Base-by-base conservation (phyloP, 2,888 invertebrate genomes). In the Terebella lapidaria region DNA sequence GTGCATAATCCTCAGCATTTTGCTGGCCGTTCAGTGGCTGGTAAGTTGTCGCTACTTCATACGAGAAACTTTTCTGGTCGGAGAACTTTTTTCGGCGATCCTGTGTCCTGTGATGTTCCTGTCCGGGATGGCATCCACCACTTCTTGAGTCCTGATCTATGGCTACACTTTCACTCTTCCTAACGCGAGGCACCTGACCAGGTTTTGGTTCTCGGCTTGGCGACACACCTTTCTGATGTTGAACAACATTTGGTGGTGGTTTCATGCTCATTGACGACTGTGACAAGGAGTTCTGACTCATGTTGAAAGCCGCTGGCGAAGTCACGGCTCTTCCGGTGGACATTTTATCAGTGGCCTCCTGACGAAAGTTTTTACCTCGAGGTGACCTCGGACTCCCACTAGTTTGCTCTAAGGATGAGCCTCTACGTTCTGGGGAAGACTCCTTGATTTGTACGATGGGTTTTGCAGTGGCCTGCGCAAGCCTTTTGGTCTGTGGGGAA, bases 1-100 rank as follows among this genome's bases (percentile, higher is more conserved):
- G 5, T 5, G 22, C 15, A 15, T 15, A 15, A 5, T 10, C 49
- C 49, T 10, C 49, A 5, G 49, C 49, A 5, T 15, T 24, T 24
- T 18, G 5, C 49, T 22, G 15, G 49, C 49, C 49, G n/a, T 49
- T 5, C 49, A 20, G 49, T 5, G 15, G 49, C 49, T 49, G 49
- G n/a, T 35, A 35, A 18, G 35, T 35, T 15, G 35, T 35, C 10
- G 35, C 35, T 18, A 18, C 58, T 30, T 60, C 60, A 26, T 60
- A 60, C 1, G 60, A 60, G 52, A 60, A 60, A 24, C 60, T 60
- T 28, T 60, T 60, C 54, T 60, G 60, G 15, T 57, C 60, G n/a
- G 60, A 25, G 25, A 51, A 60, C 30, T 22, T n/a, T 25, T 58
- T 58, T 1, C 58, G 53, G 25, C 54, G 53, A 20, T 54, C 58